A percentile compares a stretch with the other conserved stretches of the same genome.
Evolutionary conservation across 2,113 vertebrate genomes (phyloP).

Genomic region (Mobula birostris): DNA sequence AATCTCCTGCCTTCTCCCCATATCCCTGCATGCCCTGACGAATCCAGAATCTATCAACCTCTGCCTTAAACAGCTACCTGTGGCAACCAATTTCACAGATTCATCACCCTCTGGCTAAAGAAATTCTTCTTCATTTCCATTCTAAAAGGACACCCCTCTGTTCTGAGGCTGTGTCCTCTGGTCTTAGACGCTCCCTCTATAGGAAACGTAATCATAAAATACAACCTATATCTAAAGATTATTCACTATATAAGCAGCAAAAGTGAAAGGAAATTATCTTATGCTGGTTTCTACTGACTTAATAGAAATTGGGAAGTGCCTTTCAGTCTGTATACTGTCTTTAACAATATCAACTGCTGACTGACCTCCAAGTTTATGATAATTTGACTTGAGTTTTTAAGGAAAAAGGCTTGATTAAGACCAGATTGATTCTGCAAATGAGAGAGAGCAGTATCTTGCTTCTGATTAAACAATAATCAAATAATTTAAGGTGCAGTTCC

Average conservation of each 20-base stretch:
- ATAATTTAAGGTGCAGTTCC: not conserved
- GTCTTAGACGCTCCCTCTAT: too few species aligned
- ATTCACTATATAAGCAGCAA: not conserved
- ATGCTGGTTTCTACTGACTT: not conserved
- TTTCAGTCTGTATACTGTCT: not conserved
- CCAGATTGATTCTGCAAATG: not conserved
- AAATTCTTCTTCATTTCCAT: too few species aligned
- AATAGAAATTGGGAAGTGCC: not conserved
- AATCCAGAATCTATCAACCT: too few species aligned
- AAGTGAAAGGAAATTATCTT: too few species aligned
- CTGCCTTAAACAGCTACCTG: too few species aligned
- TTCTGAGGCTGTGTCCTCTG: too few species aligned
- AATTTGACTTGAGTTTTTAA: not conserved
- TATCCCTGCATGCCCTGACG: too few species aligned
- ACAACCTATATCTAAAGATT: too few species aligned
- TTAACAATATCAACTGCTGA: not conserved
- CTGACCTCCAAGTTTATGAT: not conserved
- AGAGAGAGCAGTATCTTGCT: not conserved
- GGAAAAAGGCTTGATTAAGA: not conserved
- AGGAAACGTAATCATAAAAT: not conserved
- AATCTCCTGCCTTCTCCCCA: too few species aligned
- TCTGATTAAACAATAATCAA: not conserved
- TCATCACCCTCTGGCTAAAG: too few species aligned
- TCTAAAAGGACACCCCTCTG: too few species aligned
- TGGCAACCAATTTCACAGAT: too few species aligned